A percentile compares a stretch with the other conserved stretches of the same genome.
Conservation (phyloP, 2,888 invertebrate genomes). For the Lampropteryx suffumata region DNA sequence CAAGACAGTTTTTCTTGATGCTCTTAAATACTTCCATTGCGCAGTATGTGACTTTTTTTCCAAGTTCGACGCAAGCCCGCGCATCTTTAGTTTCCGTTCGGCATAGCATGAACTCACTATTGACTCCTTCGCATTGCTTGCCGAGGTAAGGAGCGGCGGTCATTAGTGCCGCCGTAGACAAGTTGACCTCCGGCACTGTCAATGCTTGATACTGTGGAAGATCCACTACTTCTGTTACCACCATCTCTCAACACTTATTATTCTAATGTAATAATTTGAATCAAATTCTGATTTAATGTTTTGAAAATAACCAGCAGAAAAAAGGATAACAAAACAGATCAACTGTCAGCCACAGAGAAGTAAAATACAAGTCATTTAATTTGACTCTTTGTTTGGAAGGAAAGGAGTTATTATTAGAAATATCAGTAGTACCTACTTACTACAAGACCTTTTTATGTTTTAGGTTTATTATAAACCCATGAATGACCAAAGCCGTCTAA, state of each 20-base stretch:
- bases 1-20: conserved; percentile 90
- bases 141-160: conserved; percentile 95
- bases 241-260: conserved; percentile 68
- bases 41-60: conserved; percentile 94
- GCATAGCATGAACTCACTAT: conserved; percentile 97
- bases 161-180: conserved; percentile 91
- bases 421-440: too few relatives aligned
- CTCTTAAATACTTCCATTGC: conserved; percentile 91
- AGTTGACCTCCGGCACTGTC: conserved; percentile 73
- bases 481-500: too few relatives aligned
- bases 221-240: conserved; percentile 84
- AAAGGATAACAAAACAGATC: too few relatives aligned
- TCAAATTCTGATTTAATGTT: too few relatives aligned
- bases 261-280: too few relatives aligned
- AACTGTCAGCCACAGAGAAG: too few relatives aligned
- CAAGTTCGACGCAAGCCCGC: conserved; percentile 91
- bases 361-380: too few relatives aligned
- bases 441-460: too few relatives aligned
- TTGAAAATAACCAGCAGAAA: too few relatives aligned
- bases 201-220: conserved; percentile 22
- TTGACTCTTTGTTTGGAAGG: too few relatives aligned
- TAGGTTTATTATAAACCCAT: too few relatives aligned
- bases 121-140: conserved; percentile 93
- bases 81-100: conserved; percentile 91
- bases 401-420: too few relatives aligned